Evolutionary conservation across 1,140 invertebrate species (phyloP), one percentile per base, ranked within the genome.

Genomic region (Camponotus vicinus): DNA sequence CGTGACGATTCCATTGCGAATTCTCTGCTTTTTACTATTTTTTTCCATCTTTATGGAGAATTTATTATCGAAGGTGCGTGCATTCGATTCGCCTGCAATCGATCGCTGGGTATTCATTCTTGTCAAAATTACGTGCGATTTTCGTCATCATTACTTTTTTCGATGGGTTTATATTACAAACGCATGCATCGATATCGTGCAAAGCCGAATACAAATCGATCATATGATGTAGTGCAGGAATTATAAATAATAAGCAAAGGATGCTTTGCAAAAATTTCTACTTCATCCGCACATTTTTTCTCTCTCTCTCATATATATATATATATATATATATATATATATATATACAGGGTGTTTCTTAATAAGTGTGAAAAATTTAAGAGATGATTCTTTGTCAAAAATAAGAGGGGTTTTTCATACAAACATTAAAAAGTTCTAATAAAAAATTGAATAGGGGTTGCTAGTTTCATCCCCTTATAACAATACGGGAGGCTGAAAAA

Each of bases 1-100:
- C 75, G 75, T 75, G 63, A 69, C 45, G 15, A 18, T 85, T 67
- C 40, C 64, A 88, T 88, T 88, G 83, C 71, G 59, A 88, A 89
- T 88, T 57, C 67, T 21, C 27, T 21, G 57, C 27, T 71, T 71
- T 59, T 42, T 49, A 27, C 67, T 55, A 59, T 49, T 15, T 52
- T 83, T 61, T 61, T 73, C 79, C 40, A 73, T 73, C 40, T 61
- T 83, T 73, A 49, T 18, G 5, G 18, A 18, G 18, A 83, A 83
- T 83, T 83, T 57, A 83, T 83, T 63, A 82, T 2, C 27, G 55
- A 21, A 71, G 15, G 15, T 45, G 21, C 27, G 27, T 27, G 13
- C 27, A 70, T 37, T 37, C 21, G 18, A 71, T 61, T 82, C 55
- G 15, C 21, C 21, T 27, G 49, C 78, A 21, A 11, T 32, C 37